Evolutionary conservation across 2,888 invertebrate species (phyloP), one percentile per base, ranked within the genome.

Genomic region (Electrophaes corylata): DNA sequence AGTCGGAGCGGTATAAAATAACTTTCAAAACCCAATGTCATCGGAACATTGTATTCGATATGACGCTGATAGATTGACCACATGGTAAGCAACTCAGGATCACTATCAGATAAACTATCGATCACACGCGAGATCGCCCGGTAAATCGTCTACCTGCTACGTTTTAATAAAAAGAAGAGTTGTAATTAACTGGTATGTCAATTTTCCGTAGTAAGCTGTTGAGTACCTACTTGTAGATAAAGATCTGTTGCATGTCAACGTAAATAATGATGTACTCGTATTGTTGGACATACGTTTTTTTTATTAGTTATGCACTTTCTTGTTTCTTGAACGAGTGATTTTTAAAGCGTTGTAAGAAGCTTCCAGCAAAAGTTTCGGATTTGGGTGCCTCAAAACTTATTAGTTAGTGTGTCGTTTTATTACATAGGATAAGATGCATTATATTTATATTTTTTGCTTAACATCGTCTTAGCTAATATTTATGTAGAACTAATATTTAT

Each of bases 91-190:
- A 29, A 65, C 76, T 80, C 78, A 77, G 73, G 80, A 82, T 79
- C 67, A 65, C 58, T 75, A 79, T 79, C 78, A 67, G 51, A 50
- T 31, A 16, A 51, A 64, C 70, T 72, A 78, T 76, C 77, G 76
- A 81, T 80, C 76, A 70, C 63, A 66, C 50, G 37, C 49, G 26
- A 49, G 49, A 48, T 48, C 19, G 43, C 29, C 35, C 26, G 16
- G 74, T 84, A 82, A 10, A 26, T 26, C 10, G 10, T 26, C 26
- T 3, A 72, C 66, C 70, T 69, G 69, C 74, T 73, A 75, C 77
- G 66, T 72, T 66, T 69, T 70, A 64, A 79, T 79, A 63, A 63
- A 63, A 66, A 63, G 45, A 62, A 19, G 45, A 61, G 53, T 50
- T 37, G 48, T 62, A 65, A 66, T 64, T 67, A 63, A 65, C 60